phyloP scores from a whole-genome alignment of 2,888 invertebrate species.

The Podotricha telesiphe region DNA sequence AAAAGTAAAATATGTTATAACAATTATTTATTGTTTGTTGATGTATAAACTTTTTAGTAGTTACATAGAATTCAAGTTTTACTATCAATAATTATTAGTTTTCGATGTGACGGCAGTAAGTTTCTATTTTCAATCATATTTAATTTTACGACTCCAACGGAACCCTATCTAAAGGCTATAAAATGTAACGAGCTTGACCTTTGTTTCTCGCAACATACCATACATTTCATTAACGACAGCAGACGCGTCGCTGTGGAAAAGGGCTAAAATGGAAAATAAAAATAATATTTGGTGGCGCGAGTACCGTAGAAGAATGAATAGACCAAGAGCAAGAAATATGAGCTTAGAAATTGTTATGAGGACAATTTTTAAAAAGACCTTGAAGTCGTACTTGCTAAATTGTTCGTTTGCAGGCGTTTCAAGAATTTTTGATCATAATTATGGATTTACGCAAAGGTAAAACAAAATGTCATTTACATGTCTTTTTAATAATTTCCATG shows the following conservation, averaged over 20 bases:
- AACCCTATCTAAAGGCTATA: conserved; percentile 25
- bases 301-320: conserved; percentile 51
- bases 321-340: conserved; percentile 43
- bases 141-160: conserved; percentile 18
- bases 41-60: conserved; percentile 15
- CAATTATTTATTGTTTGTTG: not conserved
- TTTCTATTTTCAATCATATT: conserved; percentile 23
- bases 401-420: conserved; percentile 59
- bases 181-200: conserved; percentile 26
- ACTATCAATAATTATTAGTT: conserved; percentile 12
- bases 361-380: conserved; percentile 57
- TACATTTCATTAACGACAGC: not conserved
- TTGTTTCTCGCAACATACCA: conserved; percentile 10
- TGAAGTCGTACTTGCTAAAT: conserved; percentile 58
- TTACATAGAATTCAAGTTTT: not conserved
- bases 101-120: not conserved
- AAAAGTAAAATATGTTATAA: not conserved
- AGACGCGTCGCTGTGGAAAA: not conserved
- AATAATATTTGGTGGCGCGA: conserved; percentile 51
- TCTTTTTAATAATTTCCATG: not conserved
- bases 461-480: conserved; percentile 12
- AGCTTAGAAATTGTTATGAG: conserved; percentile 62
- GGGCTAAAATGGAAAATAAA: conserved; percentile 21
- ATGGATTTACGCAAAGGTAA: conserved; percentile 52
- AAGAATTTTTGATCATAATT: conserved; percentile 51